phyloP scores from a whole-genome alignment of 1,140 invertebrate genomes.

The Teleogryllus occipitalis region DNA sequence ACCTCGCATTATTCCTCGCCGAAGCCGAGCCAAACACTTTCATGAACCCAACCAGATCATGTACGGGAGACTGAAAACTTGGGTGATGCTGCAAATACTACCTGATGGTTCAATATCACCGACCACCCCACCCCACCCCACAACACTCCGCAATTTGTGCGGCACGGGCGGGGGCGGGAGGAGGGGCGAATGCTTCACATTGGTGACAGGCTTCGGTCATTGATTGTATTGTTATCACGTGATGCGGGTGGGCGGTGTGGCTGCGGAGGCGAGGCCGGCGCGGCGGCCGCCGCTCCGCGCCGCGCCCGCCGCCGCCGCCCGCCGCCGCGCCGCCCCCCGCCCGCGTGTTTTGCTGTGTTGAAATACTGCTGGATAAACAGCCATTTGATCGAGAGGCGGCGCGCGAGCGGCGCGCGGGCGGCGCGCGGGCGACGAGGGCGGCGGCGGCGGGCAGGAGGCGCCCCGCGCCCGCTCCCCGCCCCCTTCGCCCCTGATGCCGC shows the following conservation, averaged over 20 bases:
- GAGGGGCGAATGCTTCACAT: conserved; percentile 22
- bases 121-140: not conserved
- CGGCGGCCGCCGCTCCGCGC: not conserved
- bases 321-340: not conserved
- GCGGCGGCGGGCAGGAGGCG: no score
- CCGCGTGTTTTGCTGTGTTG: conserved; percentile 15
- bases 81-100: conserved; percentile 21
- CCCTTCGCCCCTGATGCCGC: no score
- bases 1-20: conserved; percentile 7
- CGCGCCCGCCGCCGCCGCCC: not conserved
- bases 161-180: not conserved
- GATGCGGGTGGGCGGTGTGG: conserved; percentile 11
- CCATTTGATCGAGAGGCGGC: conserved; percentile 10
- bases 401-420: not conserved
- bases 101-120: conserved; percentile 19
- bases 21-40: not conserved
- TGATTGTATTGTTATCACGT: conserved; percentile 25
- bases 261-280: not conserved
- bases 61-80: conserved; percentile 13
- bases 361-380: conserved; percentile 22
- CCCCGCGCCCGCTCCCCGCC: no score
- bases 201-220: conserved; percentile 25
- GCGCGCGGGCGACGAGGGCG: not conserved
- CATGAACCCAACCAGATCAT: conserved; percentile 7
- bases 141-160: conserved; percentile 20